These are phyloP conservation scores for Lophotriccus pileatus DNA, from an alignment of 2,797 vertebrate species.

Conservation along the genomic window DNA sequence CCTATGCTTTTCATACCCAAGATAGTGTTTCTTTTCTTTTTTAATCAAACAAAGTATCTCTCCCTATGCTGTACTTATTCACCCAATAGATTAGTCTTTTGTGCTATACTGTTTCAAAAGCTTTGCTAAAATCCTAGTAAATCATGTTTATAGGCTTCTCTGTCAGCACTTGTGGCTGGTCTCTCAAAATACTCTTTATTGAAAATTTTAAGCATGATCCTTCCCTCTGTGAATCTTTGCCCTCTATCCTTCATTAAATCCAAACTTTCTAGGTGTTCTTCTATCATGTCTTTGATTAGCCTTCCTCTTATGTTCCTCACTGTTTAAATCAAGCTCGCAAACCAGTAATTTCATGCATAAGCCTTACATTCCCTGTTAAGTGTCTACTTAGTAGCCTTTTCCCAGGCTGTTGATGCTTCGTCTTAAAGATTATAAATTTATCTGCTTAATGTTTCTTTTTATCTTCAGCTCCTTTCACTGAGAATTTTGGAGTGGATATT, in stretches of 20 bases:
- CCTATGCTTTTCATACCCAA: background rate
- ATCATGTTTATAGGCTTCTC: constrained; percentile 15
- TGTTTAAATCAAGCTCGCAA: constrained; percentile 34
- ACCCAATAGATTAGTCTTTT: constrained; percentile 45
- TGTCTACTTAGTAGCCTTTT: constrained; percentile 13
- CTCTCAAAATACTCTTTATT: constrained; percentile 14
- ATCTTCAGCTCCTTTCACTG: background rate
- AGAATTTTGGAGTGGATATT: background rate
- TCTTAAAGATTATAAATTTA: background rate
- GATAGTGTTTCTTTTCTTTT: background rate
- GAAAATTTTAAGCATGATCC: constrained; percentile 26
- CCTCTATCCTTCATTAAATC: constrained; percentile 37
- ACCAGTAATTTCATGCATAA: constrained; percentile 18
- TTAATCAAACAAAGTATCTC: constrained; percentile 37
- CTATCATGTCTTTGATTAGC: background rate
- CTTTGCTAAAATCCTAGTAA: constrained; percentile 49
- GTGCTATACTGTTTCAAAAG: background rate
- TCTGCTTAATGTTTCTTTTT: background rate
- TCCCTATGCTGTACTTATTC: constrained; percentile 15
- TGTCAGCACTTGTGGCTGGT: constrained; percentile 17
- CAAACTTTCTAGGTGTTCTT: constrained; percentile 17
- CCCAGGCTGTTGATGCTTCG: background rate
- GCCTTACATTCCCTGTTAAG: constrained; percentile 23
- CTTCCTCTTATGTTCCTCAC: constrained; percentile 19
- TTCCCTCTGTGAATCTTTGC: background rate